Evolutionary conservation across 1,140 invertebrate species (phyloP).

Genomic region (Apocrypta bakeri): DNA sequence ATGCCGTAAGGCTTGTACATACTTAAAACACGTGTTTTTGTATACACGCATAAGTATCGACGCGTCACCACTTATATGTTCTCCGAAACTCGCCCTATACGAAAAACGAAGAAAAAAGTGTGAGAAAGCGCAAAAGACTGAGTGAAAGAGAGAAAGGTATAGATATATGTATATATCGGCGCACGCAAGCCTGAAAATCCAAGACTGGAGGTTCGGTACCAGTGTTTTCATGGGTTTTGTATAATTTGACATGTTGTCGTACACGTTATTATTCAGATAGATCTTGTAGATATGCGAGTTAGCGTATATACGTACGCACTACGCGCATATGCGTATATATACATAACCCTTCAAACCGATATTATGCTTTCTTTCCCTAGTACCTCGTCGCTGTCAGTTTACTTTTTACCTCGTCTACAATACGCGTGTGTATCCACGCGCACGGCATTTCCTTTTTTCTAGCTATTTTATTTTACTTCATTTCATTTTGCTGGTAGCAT

Average conservation of each 20-base stretch:
- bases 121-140: conserved; percentile 59
- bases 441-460: not conserved
- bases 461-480: not conserved
- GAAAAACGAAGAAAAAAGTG: conserved; percentile 56
- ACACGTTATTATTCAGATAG: conserved; percentile 76
- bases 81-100: not conserved
- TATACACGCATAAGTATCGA: not conserved
- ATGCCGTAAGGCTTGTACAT: not conserved
- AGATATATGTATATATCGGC: conserved; percentile 47
- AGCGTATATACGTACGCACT: conserved; percentile 43
- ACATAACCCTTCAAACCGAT: conserved; percentile 25
- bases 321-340: not conserved
- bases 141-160: conserved; percentile 55
- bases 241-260: conserved; percentile 76
- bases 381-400: not conserved
- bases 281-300: conserved; percentile 69
- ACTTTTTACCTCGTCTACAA: not conserved
- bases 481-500: not conserved
- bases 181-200: conserved; percentile 56
- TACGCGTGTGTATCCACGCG: not conserved
- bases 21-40: conserved; percentile 1
- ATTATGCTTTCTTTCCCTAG: not conserved
- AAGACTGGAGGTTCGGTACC: conserved; percentile 52
- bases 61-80: not conserved
- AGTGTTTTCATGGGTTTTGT: conserved; percentile 68